A percentile compares a stretch with the other conserved stretches of the same genome.
Conservation (phyloP, 2,888 invertebrate species). For the Drosophila cognata region DNA sequence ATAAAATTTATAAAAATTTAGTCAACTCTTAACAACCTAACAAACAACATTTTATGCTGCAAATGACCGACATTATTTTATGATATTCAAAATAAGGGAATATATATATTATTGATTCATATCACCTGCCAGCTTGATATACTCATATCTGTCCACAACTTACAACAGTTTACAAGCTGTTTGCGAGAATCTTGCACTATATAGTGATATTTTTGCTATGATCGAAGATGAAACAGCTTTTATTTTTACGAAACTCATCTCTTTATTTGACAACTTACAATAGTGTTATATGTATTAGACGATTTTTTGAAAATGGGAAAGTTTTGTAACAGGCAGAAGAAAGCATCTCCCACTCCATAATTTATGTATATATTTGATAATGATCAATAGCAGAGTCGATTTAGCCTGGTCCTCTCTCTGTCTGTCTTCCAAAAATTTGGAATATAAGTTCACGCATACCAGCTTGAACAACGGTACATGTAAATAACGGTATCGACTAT, state of each 20-base stretch:
- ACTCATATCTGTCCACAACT: background rate
- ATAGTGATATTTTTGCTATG: background rate
- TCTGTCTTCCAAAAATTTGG: no score
- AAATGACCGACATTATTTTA: background rate
- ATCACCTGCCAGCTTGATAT: background rate
- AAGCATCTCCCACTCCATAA: no score
- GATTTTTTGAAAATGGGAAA: no score
- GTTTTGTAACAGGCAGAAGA: no score
- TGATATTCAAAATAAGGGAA: background rate
- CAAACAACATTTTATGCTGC: background rate
- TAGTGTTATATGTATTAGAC: background rate
- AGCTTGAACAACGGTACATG: no score
- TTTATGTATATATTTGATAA: no score
- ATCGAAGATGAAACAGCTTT: background rate
- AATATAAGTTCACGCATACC: no score
- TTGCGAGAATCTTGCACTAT: background rate
- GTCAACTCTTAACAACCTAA: background rate
- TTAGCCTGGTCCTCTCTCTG: no score
- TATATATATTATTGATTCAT: background rate
- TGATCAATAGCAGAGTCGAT: no score
- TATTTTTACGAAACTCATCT: background rate
- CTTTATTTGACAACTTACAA: background rate
- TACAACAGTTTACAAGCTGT: background rate
- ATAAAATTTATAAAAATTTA: background rate
- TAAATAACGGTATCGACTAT: no score